Percentiles rank a stretch among this genome's conserved stretches.
phyloP scores from a whole-genome alignment of 2,797 vertebrate species.

The Chanos chanos region DNA sequence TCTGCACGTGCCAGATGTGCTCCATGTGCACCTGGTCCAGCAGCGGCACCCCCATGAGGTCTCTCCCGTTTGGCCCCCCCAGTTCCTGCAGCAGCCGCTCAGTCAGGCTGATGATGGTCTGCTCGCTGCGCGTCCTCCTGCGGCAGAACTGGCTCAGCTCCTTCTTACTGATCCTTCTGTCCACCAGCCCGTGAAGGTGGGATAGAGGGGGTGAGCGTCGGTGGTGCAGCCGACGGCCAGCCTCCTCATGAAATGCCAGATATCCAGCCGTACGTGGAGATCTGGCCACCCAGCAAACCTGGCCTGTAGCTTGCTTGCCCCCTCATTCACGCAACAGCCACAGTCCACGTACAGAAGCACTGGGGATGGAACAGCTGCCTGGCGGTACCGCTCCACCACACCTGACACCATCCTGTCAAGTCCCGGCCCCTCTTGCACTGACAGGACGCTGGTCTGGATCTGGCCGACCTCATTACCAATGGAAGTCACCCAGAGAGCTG shows the following conservation, averaged over 20 bases:
- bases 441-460: slow-evolving; percentile 25
- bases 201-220: slow-evolving; percentile 11
- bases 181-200: slow-evolving; percentile 13
- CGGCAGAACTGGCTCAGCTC: slow-evolving; percentile 30
- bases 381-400: not conserved
- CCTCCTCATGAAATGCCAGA: slow-evolving; percentile 24
- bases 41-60: slow-evolving; percentile 8
- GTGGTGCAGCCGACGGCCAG: slow-evolving; percentile 12
- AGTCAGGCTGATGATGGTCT: slow-evolving; percentile 7
- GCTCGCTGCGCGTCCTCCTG: not conserved
- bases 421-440: slow-evolving; percentile 12
- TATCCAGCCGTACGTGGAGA: slow-evolving; percentile 13
- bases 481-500: slow-evolving; percentile 22
- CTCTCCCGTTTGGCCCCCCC: not conserved
- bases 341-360: not conserved
- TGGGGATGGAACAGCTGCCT: slow-evolving; percentile 1
- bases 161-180: slow-evolving; percentile 6
- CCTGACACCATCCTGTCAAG: slow-evolving; percentile 5
- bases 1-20: slow-evolving; percentile 7
- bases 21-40: not conserved
- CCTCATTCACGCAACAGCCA: slow-evolving; percentile 8
- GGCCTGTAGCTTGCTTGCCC: not conserved
- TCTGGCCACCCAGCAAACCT: slow-evolving; percentile 8
- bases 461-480: slow-evolving; percentile 16
- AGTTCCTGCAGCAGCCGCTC: slow-evolving; percentile 19